A percentile compares a stretch with the other conserved stretches of the same genome.
These are phyloP conservation scores for Diacarnus erythraeanus DNA, from an alignment of 37 sponge, comb jelly and placozoan species.

Conservation along the genomic window DNA sequence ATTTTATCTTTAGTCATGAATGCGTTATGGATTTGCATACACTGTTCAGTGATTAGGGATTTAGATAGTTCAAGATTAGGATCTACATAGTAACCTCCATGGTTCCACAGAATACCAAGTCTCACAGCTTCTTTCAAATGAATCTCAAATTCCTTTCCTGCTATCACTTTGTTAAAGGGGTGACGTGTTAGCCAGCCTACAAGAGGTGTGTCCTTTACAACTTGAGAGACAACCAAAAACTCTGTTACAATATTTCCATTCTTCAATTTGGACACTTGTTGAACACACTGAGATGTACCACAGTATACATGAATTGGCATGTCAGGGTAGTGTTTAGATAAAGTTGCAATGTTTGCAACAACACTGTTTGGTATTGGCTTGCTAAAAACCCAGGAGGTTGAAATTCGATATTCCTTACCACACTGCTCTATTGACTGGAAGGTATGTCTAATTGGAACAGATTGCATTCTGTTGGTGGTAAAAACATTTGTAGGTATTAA, in stretches of 20 bases:
- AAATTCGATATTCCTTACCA: not conserved
- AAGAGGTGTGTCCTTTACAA: not conserved
- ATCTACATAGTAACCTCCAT: not conserved
- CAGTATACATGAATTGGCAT: slow-evolving; percentile 3
- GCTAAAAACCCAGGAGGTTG: not conserved
- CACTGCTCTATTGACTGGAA: not conserved
- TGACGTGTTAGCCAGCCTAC: not conserved
- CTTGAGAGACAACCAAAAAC: not conserved
- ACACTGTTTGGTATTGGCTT: not conserved
- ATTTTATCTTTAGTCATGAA: not conserved
- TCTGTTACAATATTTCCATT: not conserved
- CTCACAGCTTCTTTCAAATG: not conserved
- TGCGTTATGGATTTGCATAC: not conserved
- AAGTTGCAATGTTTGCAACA: not conserved
- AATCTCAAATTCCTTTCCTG: not conserved
- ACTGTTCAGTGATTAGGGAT: too few relatives aligned
- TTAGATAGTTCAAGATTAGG: not conserved
- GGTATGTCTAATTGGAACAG: not conserved
- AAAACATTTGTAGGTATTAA: not conserved
- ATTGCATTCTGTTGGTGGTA: not conserved
- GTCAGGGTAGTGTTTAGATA: not conserved
- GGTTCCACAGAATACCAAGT: not conserved
- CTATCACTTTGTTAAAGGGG: not conserved
- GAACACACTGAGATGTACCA: slow-evolving; percentile 1
- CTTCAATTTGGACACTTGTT: not conserved